These are phyloP conservation scores for Brachyhypopomus gauderio DNA, from an alignment of 2,113 vertebrate genomes.

Conservation along the genomic window DNA sequence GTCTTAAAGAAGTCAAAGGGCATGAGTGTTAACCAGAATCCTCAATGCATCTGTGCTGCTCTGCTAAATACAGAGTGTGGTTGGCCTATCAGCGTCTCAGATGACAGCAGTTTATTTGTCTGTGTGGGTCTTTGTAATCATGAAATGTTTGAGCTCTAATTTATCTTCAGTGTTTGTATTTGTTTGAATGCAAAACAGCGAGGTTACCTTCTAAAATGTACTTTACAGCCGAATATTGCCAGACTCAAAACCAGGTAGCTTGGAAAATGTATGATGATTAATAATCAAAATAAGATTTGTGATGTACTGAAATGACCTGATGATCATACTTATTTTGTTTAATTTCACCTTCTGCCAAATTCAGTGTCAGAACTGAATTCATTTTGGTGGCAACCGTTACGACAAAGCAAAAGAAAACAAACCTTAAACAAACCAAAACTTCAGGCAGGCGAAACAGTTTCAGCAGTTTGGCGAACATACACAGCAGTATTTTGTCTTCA, in stretches of 20 bases:
- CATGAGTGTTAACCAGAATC: not conserved
- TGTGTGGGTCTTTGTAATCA: not conserved
- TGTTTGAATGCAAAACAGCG: not conserved
- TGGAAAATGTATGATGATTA: not conserved
- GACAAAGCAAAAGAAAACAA: not conserved
- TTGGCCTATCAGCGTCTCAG: not conserved
- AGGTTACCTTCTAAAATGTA: not conserved
- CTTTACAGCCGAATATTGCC: constrained; percentile 20
- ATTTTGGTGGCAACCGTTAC: not conserved
- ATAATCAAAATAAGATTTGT: not conserved
- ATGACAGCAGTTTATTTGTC: not conserved
- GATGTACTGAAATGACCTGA: not conserved
- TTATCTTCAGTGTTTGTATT: not conserved
- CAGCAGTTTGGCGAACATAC: too few species aligned
- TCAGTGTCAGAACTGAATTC: not conserved
- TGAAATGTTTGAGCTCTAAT: not conserved
- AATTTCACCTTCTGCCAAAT: not conserved
- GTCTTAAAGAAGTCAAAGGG: not conserved
- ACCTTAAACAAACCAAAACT: too few species aligned
- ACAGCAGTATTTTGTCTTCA: not conserved
- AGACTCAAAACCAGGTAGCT: not conserved
- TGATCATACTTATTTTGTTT: not conserved
- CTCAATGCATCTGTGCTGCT: not conserved
- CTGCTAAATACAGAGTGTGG: not conserved
- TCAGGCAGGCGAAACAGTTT: too few species aligned